Base-by-base conservation (phyloP, 2,888 invertebrate genomes). In the Watsonalla cultraria region DNA sequence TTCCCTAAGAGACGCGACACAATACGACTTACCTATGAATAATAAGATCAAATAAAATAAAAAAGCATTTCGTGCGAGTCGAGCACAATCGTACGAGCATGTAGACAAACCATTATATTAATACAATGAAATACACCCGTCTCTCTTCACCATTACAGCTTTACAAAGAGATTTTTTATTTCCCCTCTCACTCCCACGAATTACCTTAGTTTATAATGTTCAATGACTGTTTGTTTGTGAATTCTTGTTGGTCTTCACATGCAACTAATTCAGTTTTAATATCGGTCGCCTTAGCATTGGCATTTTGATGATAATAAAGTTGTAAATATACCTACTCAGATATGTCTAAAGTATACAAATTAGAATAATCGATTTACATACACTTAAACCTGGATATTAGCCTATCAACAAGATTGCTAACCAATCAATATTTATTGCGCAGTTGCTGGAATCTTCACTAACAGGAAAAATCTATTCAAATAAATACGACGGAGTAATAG, bases 21-120 rank as follows among this genome's bases (percentile, higher is more conserved):
- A 81, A 86, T 84, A 84, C 84, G 82, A 77, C 82, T 80, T 79
- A 78, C 85, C 86, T 84, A 86, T 87, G 89, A 86, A 90, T 90
- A 88, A 88, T 88, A 86, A 85, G 82, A 83, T 78, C 78, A 76
- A 80, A 80, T 74, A 73, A 76, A 77, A 70, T 61, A 69, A 78
- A 80, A 82, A 76, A 72, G 57, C 68, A 68, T 68, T 75, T 68
- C 71, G 73, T 70, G 74, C 74, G 78, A 68, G 72, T 77, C 69
- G 72, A 78, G 79, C 82, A 86, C 85, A 87, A 84, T 87, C 82
- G 80, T 76, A 77, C 77, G 76, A 77, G 82, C 82, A 81, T 86
- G 86, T 82, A 84, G 84, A 85, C 84, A 86, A 75, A 82, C 82
- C 72, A 85, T 88, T 88, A 86, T 90, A 78, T 76, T 75, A 74